These are phyloP conservation scores for Cartodere bifasciata DNA, from an alignment of 2,888 invertebrate genomes.

Conservation along the genomic window DNA sequence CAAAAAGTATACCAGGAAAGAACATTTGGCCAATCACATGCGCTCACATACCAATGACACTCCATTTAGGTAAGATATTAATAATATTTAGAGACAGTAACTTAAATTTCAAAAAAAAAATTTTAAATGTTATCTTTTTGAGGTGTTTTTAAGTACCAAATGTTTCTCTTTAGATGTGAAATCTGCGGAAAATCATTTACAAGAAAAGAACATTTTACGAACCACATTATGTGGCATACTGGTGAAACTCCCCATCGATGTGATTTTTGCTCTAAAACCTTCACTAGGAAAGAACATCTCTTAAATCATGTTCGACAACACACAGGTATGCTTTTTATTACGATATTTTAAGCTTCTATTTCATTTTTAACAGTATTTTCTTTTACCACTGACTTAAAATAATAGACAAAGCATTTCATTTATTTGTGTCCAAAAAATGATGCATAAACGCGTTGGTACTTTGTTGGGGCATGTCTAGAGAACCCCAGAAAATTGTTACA, in stretches of 20 bases:
- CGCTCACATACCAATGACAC: conserved; percentile 80
- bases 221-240: conserved; percentile 82
- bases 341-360: too few relatives aligned
- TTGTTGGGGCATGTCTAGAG: too few relatives aligned
- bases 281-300: conserved; percentile 64
- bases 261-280: conserved; percentile 68
- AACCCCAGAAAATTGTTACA: too few relatives aligned
- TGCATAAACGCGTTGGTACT: too few relatives aligned
- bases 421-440: too few relatives aligned
- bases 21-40: conserved; percentile 80
- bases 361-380: too few relatives aligned
- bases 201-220: conserved; percentile 81
- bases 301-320: conserved; percentile 67
- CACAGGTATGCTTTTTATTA: conserved; percentile 45
- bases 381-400: too few relatives aligned
- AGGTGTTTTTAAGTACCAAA: not conserved
- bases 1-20: conserved; percentile 80
- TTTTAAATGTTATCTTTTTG: not conserved
- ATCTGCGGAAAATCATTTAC: conserved; percentile 82
- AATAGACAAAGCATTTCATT: too few relatives aligned
- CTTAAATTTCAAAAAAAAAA: conserved; percentile 1
- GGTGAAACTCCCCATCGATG: conserved; percentile 66
- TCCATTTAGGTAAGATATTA: conserved; percentile 41
- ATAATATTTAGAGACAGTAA: not conserved
- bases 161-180: conserved; percentile 50